phyloP scores from a whole-genome alignment of 2,797 vertebrate genomes.

The Poeciliopsis presidionis region DNA sequence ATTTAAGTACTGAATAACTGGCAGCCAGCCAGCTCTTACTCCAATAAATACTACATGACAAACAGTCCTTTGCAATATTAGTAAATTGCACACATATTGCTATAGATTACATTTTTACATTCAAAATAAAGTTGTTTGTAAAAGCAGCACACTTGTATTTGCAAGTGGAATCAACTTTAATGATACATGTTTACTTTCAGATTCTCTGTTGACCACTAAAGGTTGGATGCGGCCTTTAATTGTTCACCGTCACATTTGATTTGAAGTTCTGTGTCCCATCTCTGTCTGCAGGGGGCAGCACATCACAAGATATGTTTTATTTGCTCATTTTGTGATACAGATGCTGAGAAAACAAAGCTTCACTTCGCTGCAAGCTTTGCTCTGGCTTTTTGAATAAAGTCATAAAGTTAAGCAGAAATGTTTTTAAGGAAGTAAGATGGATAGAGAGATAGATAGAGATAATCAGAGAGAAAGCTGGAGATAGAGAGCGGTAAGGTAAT shows the following conservation, averaged over 20 bases:
- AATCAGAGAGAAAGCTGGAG: too few relatives aligned
- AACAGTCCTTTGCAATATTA: background rate
- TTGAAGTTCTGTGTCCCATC: background rate
- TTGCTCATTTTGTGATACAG: background rate
- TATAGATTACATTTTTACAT: background rate
- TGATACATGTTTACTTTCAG: background rate
- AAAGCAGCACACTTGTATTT: background rate
- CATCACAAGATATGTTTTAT: constrained; percentile 22
- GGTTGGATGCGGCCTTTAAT: background rate
- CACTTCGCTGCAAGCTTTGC: background rate
- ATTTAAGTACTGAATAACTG: background rate
- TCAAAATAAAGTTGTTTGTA: background rate
- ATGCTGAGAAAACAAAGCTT: background rate
- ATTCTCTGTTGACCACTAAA: background rate
- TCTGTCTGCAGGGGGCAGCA: constrained; percentile 65
- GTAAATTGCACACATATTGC: background rate
- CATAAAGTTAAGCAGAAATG: background rate
- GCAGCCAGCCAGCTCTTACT: too few relatives aligned
- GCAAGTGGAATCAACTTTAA: background rate
- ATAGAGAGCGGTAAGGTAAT: too few relatives aligned
- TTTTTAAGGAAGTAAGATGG: background rate
- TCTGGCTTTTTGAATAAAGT: background rate
- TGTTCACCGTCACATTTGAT: background rate
- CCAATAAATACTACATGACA: background rate
- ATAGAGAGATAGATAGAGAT: background rate